phyloP scores from a whole-genome alignment of 2,888 invertebrate species.

The Lepidonotus clava region DNA sequence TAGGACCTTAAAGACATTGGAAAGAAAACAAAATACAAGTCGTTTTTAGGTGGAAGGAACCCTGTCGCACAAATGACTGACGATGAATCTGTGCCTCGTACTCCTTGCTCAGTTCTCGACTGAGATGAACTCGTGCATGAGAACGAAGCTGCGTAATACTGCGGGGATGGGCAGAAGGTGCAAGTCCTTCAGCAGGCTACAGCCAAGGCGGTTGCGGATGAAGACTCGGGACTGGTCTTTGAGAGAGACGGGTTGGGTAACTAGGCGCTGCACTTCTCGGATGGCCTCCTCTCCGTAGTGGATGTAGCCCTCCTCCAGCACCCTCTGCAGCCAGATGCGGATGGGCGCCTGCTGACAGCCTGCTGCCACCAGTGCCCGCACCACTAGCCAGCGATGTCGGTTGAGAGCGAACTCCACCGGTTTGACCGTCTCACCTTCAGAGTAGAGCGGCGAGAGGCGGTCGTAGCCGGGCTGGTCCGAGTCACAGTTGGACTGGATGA shows the following conservation, averaged over 20 bases:
- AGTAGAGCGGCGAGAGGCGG: slow-evolving; percentile 40
- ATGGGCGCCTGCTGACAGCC: slow-evolving; percentile 13
- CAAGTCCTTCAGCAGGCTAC: not conserved
- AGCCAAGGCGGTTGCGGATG: not conserved
- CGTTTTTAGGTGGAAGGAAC: no score
- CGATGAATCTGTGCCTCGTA: not conserved
- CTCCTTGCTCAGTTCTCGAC: not conserved
- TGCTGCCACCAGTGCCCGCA: slow-evolving; percentile 18
- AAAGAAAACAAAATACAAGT: no score
- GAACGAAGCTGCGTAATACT: slow-evolving; percentile 20
- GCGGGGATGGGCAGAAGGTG: slow-evolving; percentile 18
- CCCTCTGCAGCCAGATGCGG: slow-evolving; percentile 1
- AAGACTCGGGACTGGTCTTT: slow-evolving; percentile 39
- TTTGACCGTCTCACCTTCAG: slow-evolving; percentile 16
- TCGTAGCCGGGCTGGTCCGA: slow-evolving; percentile 27
- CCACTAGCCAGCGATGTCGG: slow-evolving; percentile 38
- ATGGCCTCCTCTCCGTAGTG: slow-evolving; percentile 43
- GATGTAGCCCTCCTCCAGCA: slow-evolving; percentile 20
- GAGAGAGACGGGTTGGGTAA: slow-evolving; percentile 16
- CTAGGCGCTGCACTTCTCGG: not conserved
- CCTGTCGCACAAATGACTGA: no score
- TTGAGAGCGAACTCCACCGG: slow-evolving; percentile 43
- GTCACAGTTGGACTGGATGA: slow-evolving; percentile 25
- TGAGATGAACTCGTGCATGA: slow-evolving; percentile 36
- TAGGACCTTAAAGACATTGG: not conserved